Evolutionary conservation across 2,888 invertebrate genomes (phyloP).

Genomic region (Agrotis puta): DNA sequence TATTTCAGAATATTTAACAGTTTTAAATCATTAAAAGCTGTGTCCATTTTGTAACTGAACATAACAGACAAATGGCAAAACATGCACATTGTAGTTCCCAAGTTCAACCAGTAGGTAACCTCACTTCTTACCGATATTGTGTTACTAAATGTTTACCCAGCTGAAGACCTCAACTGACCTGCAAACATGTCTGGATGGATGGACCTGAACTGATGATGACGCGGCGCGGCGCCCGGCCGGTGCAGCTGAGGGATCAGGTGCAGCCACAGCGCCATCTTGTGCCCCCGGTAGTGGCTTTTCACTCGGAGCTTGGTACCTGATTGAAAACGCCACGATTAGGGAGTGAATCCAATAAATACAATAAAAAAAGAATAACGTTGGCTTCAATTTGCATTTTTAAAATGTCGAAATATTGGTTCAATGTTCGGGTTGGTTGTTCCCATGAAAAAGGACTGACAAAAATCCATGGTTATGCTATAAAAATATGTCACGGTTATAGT

Average conservation of each 20-base stretch:
- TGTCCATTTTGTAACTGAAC: not conserved
- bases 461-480: too few relatives aligned
- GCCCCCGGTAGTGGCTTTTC: slow-evolving; percentile 96
- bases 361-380: too few relatives aligned
- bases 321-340: not conserved
- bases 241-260: slow-evolving; percentile 96
- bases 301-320: slow-evolving; percentile 93
- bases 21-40: not conserved
- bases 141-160: not conserved
- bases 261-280: slow-evolving; percentile 97
- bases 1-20: not conserved
- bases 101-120: not conserved
- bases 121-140: not conserved
- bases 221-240: slow-evolving; percentile 93
- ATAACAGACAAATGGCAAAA: not conserved
- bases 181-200: slow-evolving; percentile 94
- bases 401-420: too few relatives aligned
- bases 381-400: too few relatives aligned
- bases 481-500: too few relatives aligned
- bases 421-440: too few relatives aligned
- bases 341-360: not conserved
- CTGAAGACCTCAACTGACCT: slow-evolving; percentile 85
- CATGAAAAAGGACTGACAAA: too few relatives aligned
- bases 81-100: too few relatives aligned
- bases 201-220: slow-evolving; percentile 94